phyloP scores from a whole-genome alignment of 2,888 invertebrate species.

The Agonum fuliginosum region DNA sequence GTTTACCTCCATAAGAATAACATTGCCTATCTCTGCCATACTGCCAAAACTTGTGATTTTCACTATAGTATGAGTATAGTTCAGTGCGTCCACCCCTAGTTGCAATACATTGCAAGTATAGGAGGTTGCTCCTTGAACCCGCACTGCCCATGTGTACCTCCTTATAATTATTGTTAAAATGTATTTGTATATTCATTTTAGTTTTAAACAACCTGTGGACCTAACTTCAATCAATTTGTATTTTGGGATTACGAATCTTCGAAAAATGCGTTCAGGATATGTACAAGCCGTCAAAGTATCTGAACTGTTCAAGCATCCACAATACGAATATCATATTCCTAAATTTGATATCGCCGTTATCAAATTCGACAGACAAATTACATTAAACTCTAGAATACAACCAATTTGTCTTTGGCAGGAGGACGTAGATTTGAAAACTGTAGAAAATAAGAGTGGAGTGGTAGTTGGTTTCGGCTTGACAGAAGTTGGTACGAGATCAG shows the following conservation, averaged over 20 bases:
- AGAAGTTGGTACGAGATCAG: not conserved
- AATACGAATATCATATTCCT: constrained; percentile 32
- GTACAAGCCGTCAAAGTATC: constrained; percentile 44
- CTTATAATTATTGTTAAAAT: too few relatives aligned
- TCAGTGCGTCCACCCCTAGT: too few relatives aligned
- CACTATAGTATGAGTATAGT: too few relatives aligned
- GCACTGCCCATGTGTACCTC: too few relatives aligned
- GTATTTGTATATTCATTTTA: too few relatives aligned
- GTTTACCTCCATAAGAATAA: too few relatives aligned
- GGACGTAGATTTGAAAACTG: constrained; percentile 26
- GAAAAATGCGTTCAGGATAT: not conserved
- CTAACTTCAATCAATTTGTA: constrained; percentile 20
- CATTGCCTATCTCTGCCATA: too few relatives aligned
- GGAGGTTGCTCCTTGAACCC: too few relatives aligned
- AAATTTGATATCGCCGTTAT: constrained; percentile 55
- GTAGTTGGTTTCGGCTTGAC: constrained; percentile 40
- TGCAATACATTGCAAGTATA: too few relatives aligned
- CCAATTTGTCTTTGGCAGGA: constrained; percentile 59
- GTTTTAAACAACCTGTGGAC: not conserved
- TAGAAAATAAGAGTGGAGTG: constrained; percentile 46
- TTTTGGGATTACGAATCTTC: constrained; percentile 47
- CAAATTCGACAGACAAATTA: constrained; percentile 41
- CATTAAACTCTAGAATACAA: constrained; percentile 39
- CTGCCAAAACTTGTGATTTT: too few relatives aligned
- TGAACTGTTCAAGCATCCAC: constrained; percentile 41